Conservation (phyloP, 1,140 invertebrate species). For the Drosophila leontia region DNA sequence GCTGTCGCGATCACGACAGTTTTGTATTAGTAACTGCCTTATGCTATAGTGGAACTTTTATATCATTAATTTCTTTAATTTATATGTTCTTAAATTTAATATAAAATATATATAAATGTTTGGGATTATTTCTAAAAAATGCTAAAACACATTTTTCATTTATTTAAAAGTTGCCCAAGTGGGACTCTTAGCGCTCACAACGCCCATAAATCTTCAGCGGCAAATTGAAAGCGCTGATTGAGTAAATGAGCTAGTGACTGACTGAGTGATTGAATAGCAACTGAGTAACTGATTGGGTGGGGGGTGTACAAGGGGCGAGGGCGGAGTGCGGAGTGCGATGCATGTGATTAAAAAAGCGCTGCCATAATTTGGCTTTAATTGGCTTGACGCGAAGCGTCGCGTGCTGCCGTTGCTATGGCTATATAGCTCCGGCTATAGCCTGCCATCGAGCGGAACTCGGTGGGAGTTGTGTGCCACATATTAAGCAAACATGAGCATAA, state of each 20-base stretch:
- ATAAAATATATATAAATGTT: neutral
- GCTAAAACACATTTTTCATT: neutral
- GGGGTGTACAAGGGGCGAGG: neutral
- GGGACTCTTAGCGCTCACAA: constrained; percentile 42
- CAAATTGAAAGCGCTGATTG: constrained; percentile 64
- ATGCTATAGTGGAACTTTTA: neutral
- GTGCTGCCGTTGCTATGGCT: constrained; percentile 49
- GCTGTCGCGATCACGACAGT: constrained; percentile 43
- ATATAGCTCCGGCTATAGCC: constrained; percentile 21
- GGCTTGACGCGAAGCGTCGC: constrained; percentile 76
- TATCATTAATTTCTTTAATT: neutral
- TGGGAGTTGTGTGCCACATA: constrained; percentile 67
- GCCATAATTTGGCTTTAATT: constrained; percentile 80
- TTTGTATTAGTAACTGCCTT: constrained; percentile 13
- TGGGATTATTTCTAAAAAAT: too few relatives aligned
- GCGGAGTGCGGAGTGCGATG: constrained; percentile 38
- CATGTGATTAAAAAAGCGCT: constrained; percentile 76
- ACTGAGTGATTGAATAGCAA: constrained; percentile 31
- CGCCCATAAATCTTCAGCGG: constrained; percentile 70
- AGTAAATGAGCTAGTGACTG: constrained; percentile 20
- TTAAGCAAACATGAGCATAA: constrained; percentile 82
- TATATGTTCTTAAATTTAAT: neutral
- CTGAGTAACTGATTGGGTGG: constrained; percentile 14
- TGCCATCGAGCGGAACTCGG: constrained; percentile 34
- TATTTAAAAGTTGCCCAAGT: neutral